phyloP scores from a whole-genome alignment of 2,113 vertebrate species.

The Danio rerio region GRCz12tu NC_133182.1:35279001-35279500 shows the following conservation, averaged over 20 bases:
- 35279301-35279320: neutral
- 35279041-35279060: neutral
- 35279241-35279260: conserved; percentile 14
- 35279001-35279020: conserved; percentile 15
- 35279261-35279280: conserved; percentile 22
- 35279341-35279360: neutral
- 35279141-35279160: neutral
- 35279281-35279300: conserved; percentile 17
- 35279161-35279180: neutral
- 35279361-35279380: neutral
- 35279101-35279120: neutral
- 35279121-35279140: neutral
- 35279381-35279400: neutral
- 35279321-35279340: neutral
- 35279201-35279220: neutral
- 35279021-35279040: conserved; percentile 11
- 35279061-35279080: neutral
- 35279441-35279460: neutral
- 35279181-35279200: neutral
- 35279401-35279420: neutral
- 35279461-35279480: neutral
- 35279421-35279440: neutral
- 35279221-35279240: conserved; percentile 16
- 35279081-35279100: neutral
- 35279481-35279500: neutral